Evolutionary conservation across 2,113 vertebrate species (phyloP).

Genomic region (Rallus limicola): DNA sequence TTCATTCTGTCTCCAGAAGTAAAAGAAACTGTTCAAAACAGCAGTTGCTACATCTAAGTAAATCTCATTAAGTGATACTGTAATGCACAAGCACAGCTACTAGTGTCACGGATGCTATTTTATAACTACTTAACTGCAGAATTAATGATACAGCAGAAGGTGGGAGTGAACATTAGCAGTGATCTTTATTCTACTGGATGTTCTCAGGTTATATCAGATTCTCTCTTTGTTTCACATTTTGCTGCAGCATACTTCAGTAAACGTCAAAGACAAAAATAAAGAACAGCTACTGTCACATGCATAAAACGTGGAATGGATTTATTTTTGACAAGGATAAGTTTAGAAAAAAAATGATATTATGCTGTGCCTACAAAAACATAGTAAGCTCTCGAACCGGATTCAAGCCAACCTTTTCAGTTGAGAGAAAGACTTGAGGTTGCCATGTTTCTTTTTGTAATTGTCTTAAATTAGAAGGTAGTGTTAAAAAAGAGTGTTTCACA

Average conservation of each 20-base stretch:
- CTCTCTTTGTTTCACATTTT: constrained; percentile 62
- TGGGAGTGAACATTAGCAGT: constrained; percentile 54
- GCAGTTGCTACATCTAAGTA: constrained; percentile 50
- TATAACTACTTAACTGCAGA: constrained; percentile 63
- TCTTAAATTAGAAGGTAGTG: neutral
- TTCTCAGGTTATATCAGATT: constrained; percentile 24
- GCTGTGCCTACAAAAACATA: neutral
- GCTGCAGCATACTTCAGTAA: constrained; percentile 35
- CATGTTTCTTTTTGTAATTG: neutral
- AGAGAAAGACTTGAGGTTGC: neutral
- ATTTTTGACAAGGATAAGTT: constrained; percentile 33
- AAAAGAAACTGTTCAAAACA: constrained; percentile 57
- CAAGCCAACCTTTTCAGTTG: constrained; percentile 2
- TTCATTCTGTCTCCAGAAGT: constrained; percentile 56
- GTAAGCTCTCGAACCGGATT: neutral
- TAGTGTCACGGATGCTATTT: constrained; percentile 47
- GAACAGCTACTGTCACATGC: constrained; percentile 9
- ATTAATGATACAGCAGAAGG: constrained; percentile 71
- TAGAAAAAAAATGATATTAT: constrained; percentile 21
- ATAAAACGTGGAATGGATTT: constrained; percentile 21
- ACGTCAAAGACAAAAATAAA: constrained; percentile 42
- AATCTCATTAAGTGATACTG: constrained; percentile 68
- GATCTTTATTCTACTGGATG: constrained; percentile 59
- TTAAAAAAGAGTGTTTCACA: neutral
- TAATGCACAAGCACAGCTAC: constrained; percentile 69